Percentiles rank a stretch among this genome's conserved stretches.
phyloP scores from a whole-genome alignment of 2,888 invertebrate species.

The Microdon myrmicae region DNA sequence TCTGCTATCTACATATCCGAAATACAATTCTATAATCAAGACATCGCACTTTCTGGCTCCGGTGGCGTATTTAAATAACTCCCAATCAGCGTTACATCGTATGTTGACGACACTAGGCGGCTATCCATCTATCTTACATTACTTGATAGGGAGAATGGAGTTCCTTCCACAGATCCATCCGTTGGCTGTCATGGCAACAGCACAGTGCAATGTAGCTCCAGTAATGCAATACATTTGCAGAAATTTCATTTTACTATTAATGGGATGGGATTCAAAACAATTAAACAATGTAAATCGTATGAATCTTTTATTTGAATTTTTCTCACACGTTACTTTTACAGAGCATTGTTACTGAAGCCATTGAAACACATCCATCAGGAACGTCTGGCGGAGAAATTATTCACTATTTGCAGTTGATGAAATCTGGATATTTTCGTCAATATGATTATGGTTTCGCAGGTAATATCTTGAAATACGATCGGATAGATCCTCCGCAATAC shows the following conservation, averaged over 20 bases:
- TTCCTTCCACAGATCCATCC: slow-evolving; percentile 70
- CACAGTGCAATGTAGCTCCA: slow-evolving; percentile 71
- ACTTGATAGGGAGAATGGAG: slow-evolving; percentile 68
- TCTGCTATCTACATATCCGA: slow-evolving; percentile 74
- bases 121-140: slow-evolving; percentile 59
- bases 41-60: slow-evolving; percentile 78
- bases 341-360: slow-evolving; percentile 61
- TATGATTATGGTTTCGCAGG: slow-evolving; percentile 61
- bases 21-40: slow-evolving; percentile 75
- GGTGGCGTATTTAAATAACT: slow-evolving; percentile 71
- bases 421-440: slow-evolving; percentile 61
- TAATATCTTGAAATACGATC: slow-evolving; percentile 60
- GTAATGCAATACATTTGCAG: slow-evolving; percentile 59
- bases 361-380: slow-evolving; percentile 63
- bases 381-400: slow-evolving; percentile 65
- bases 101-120: slow-evolving; percentile 65
- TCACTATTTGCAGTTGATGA: slow-evolving; percentile 63
- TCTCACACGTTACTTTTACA: slow-evolving; percentile 63
- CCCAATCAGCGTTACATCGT: slow-evolving; percentile 67
- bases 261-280: slow-evolving; percentile 61
- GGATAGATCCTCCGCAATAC: slow-evolving; percentile 62
- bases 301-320: slow-evolving; percentile 64
- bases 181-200: slow-evolving; percentile 61
- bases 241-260: slow-evolving; percentile 59
- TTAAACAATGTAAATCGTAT: slow-evolving; percentile 64